Conservation (phyloP, 2,797 vertebrate species). For the Carapus acus region DNA sequence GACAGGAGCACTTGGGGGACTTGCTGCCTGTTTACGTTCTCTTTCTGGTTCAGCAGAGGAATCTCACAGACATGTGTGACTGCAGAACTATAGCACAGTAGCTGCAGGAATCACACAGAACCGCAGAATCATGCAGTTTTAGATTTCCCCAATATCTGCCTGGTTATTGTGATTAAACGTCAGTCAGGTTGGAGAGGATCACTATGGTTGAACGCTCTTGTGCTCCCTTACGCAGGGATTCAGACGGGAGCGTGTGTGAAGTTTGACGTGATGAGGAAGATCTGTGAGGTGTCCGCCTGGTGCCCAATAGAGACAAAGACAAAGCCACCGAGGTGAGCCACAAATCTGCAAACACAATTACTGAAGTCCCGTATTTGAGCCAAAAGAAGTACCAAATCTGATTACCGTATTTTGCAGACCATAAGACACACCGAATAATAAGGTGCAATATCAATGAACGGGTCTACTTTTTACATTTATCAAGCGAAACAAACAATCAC, state of each 20-base stretch:
- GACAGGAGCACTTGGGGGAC: not conserved
- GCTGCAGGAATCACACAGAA: not conserved
- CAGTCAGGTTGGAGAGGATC: not conserved
- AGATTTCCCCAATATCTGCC: no score
- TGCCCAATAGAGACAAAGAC: slow-evolving; percentile 72
- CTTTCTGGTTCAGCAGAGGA: slow-evolving; percentile 14
- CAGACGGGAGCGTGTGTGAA: slow-evolving; percentile 75
- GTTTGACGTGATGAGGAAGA: slow-evolving; percentile 67
- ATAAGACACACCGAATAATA: no score
- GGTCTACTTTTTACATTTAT: no score
- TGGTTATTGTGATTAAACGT: not conserved
- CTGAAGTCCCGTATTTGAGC: no score
- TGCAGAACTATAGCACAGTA: not conserved
- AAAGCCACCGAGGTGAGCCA: slow-evolving; percentile 59
- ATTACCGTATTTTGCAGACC: no score
- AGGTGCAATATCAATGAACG: no score
- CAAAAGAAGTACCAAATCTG: no score
- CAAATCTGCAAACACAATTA: not conserved
- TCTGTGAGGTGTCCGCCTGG: slow-evolving; percentile 78
- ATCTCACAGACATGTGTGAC: slow-evolving; percentile 8
- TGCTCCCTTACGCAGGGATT: slow-evolving; percentile 64
- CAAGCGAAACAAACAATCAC: no score
- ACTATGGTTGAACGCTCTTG: not conserved
- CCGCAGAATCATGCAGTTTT: no score
- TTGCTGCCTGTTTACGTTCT: not conserved